Conservation (phyloP, 2,113 vertebrate species). For the Pseudorectes ferrugineus region DNA sequence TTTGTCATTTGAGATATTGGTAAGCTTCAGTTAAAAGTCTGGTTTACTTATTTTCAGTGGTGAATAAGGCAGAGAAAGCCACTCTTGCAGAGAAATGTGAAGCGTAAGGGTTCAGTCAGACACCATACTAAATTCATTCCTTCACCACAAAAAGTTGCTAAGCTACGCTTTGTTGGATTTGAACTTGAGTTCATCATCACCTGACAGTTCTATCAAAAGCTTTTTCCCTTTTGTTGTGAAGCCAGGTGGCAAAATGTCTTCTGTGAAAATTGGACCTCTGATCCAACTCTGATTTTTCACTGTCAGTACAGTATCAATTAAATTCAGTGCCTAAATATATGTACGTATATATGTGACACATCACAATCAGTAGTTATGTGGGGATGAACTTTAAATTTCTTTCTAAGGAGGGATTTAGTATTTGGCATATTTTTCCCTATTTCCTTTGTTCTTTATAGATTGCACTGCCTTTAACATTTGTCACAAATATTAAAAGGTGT, state of each 20-base stretch:
- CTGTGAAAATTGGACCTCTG: constrained; percentile 1
- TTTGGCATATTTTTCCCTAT: not conserved
- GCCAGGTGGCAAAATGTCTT: constrained; percentile 34
- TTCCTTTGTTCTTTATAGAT: not conserved
- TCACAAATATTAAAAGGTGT: not conserved
- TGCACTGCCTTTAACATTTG: not conserved
- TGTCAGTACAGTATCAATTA: not conserved
- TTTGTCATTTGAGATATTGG: constrained; percentile 8
- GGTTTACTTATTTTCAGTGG: constrained; percentile 2
- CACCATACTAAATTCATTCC: not conserved
- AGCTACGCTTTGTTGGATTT: not conserved
- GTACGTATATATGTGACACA: not conserved
- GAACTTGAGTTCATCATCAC: constrained; percentile 25
- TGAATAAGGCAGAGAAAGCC: not conserved
- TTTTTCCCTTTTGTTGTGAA: constrained; percentile 25
- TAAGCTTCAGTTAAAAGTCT: constrained; percentile 21
- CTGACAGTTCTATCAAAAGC: constrained; percentile 42
- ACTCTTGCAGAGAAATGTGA: not conserved
- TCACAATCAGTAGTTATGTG: not conserved
- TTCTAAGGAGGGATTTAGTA: not conserved
- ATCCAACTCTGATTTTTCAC: constrained; percentile 3
- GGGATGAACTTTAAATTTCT: not conserved
- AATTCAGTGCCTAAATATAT: not conserved
- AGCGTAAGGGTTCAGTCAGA: not conserved
- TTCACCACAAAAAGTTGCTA: constrained; percentile 19